Evolutionary conservation across 2,113 vertebrate genomes (phyloP), one percentile per base, ranked within the genome.

Genomic region (Catagonus wagneri): DNA sequence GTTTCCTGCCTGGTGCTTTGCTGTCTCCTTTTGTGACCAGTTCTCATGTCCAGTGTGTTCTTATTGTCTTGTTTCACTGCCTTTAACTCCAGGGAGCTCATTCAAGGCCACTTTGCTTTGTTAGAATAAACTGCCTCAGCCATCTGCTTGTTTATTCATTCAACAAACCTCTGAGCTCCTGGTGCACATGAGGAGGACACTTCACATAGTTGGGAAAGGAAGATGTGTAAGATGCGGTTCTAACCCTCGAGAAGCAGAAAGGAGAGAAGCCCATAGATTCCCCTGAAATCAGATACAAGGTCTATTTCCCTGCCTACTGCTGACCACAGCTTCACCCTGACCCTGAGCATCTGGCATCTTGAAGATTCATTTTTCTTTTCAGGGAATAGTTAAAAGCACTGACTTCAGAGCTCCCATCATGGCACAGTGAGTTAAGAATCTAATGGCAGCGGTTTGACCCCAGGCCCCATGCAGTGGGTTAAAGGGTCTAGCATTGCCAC

Each of bases 21-120:
- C 17, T 44, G 2, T 63, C 36, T 44, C 58, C 36, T 65, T 58
- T 3, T 54, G 39, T 81, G 69, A 25, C 78, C 58, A 13, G 72
- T 63, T 89, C 14, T 19, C 0, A 0, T 58, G n/a, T 25, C 27
- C 12, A 1, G 1, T 58, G 32, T 54, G 78, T 0, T n/a, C 54
- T 60, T n/a, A 13, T 19, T n/a, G 3, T 76, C 19, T 27, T 63
- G 29, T 44, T 11, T 25, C 16, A 65, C 23, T 34, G 71, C 22
- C 13, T 74, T 6, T 89, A 16, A 32, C 56, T 58, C n/a, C 66
- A 60, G 76, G 68, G 27, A 27, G 19, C 65, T 91, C 58, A 19
- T 56, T 56, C 65, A 36, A 56, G 63, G 29, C 25, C 69, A 58
- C 23, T 1, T 5, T 27, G 22, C 65, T 56, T 61, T 44, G 78